Evolutionary conservation across 2,888 invertebrate species (phyloP).

Genomic region (Melolontha melolontha): DNA sequence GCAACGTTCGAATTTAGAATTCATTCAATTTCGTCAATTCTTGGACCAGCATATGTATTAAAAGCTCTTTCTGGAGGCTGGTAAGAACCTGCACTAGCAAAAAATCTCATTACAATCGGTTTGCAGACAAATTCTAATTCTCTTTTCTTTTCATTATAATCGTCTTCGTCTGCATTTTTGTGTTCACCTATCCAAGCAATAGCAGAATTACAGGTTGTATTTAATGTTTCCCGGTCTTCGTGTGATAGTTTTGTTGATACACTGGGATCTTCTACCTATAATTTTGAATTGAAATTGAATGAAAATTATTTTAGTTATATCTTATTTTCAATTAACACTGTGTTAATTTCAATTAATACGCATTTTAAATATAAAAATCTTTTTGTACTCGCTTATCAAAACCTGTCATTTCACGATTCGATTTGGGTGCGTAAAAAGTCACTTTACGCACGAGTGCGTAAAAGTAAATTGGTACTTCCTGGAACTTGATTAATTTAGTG

Average conservation of each 20-base stretch:
- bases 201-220: conserved; percentile 68
- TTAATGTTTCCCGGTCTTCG: conserved; percentile 63
- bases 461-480: too few relatives aligned
- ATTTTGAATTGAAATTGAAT: too few relatives aligned
- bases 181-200: conserved; percentile 76
- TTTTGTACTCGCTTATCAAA: too few relatives aligned
- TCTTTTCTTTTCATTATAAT: conserved; percentile 71
- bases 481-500: too few relatives aligned
- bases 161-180: conserved; percentile 72
- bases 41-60: conserved; percentile 50
- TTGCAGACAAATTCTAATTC: conserved; percentile 71
- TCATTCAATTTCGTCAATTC: conserved; percentile 59
- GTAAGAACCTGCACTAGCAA: conserved; percentile 46
- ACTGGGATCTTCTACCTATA: conserved; percentile 53
- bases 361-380: too few relatives aligned
- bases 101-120: conserved; percentile 67
- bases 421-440: too few relatives aligned
- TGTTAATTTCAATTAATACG: too few relatives aligned
- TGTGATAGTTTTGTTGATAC: conserved; percentile 70
- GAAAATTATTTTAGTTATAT: too few relatives aligned
- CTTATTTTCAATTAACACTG: too few relatives aligned
- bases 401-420: too few relatives aligned
- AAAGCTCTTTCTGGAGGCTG: conserved; percentile 33
- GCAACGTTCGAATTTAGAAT: not conserved
- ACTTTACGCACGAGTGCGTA: too few relatives aligned